Base-by-base conservation (phyloP, 2,888 invertebrate genomes). In the Empis livida region DNA sequence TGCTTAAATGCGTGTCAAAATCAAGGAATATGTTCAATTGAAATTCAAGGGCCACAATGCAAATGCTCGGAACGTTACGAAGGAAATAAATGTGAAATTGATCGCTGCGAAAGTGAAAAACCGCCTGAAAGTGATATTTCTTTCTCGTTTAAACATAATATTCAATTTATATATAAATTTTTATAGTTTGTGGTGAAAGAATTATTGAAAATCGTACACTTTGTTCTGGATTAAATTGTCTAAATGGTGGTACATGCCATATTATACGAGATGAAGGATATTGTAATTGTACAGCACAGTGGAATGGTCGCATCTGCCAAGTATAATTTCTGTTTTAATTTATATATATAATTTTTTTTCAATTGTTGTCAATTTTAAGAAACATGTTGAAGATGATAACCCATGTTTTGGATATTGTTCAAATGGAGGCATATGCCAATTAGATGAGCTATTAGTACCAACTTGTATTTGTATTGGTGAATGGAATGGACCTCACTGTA, bases 341-440 rank as follows among this genome's bases (percentile, higher is more conserved):
- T 42, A 10, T 9, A 10, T n/a, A 10, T 23, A 11, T 31, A 32
- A 42, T 41, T n/a, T 14, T 37, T 20, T 30, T 27, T 20, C 31
- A 44, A 37, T 15, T 20, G 42, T 48, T 44, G 44, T 50, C 32
- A 38, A 14, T 42, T 54, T 59, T 10, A 48, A 70, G 59, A 59
- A 63, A 51, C 76, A 76, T 60, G 72, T 80, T 48, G 76, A 77
- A 1, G 73, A 75, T 55, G 75, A 77, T 56, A 78, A 79, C 70
- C 77, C 78, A 1, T 84, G 84, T 64, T 62, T 63, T 10, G 67
- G 68, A 35, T 68, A 68, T 49, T 81, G 81, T 56, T 62, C 69
- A 51, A 76, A 80, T 54, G 72, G 70, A 43, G 80, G 77, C 1
- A 67, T 77, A 47, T 86, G 86, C 60, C 65, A 72, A 20, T 63